Evolutionary conservation across 2,888 invertebrate species (phyloP).

Genomic region (Glyphotaelius pellucidus): DNA sequence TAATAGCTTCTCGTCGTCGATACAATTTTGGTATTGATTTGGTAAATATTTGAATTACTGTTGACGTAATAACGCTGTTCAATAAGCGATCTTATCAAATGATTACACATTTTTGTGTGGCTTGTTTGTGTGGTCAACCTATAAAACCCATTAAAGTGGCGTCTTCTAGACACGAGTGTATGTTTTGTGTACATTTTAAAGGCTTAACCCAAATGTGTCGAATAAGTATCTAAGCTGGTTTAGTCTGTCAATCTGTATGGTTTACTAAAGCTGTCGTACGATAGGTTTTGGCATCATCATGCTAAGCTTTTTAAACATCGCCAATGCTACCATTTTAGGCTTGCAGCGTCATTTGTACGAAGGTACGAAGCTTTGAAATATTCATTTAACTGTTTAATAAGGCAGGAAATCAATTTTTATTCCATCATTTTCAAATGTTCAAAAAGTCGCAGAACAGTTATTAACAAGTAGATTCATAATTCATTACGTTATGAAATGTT

Average conservation of each 20-base stretch:
- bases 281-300: too few relatives aligned
- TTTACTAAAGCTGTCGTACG: not conserved
- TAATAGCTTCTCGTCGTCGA: not conserved
- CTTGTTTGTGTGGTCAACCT: not conserved
- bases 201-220: not conserved
- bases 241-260: not conserved
- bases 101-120: not conserved
- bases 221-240: not conserved
- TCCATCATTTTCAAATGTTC: not conserved
- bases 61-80: slow-evolving; percentile 14
- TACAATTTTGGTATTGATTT: not conserved
- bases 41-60: slow-evolving; percentile 18
- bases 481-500: not conserved
- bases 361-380: too few relatives aligned
- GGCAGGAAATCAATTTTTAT: not conserved
- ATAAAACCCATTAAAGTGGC: not conserved
- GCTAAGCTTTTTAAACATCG: too few relatives aligned
- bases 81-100: not conserved
- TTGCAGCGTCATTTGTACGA: too few relatives aligned
- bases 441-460: not conserved
- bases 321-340: too few relatives aligned
- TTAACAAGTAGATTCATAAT: not conserved
- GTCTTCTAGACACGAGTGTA: not conserved
- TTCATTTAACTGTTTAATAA: too few relatives aligned
- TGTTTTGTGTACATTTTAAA: not conserved